Evolutionary conservation across 2,113 vertebrate species (phyloP).

Genomic region (Amblyornis subalaris): DNA sequence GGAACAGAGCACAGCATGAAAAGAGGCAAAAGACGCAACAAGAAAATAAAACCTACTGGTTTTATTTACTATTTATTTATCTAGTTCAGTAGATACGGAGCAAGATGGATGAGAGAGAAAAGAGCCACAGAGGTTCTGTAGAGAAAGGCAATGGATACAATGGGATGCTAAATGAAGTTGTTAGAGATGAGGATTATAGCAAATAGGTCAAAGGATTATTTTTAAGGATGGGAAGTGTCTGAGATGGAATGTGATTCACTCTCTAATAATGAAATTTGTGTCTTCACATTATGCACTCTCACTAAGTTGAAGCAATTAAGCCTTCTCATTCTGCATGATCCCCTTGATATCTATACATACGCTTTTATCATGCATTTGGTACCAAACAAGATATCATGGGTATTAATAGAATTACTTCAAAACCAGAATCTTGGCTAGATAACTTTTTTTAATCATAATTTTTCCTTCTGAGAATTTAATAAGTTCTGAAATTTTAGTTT

Average conservation of each 20-base stretch:
- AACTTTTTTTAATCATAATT: background rate
- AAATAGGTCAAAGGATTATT: background rate
- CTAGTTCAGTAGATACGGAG: background rate
- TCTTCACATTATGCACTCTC: background rate
- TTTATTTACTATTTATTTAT: background rate
- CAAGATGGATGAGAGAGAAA: background rate
- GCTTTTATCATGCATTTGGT: background rate
- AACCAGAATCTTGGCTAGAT: background rate
- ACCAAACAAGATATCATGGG: background rate
- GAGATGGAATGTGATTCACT: background rate
- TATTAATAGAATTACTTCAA: background rate
- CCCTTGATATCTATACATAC: background rate
- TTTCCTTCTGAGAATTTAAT: background rate
- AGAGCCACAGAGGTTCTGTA: background rate
- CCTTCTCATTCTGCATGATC: background rate
- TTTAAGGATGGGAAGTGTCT: background rate
- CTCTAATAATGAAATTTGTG: background rate
- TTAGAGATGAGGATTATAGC: background rate
- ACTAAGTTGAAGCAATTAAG: background rate
- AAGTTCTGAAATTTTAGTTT: background rate
- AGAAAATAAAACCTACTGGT: background rate
- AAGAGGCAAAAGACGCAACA: background rate
- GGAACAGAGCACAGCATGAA: background rate
- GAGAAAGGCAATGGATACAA: background rate
- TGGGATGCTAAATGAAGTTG: background rate